Conservation (phyloP, 2,888 invertebrate species). For the Baronia brevicornis region DNA sequence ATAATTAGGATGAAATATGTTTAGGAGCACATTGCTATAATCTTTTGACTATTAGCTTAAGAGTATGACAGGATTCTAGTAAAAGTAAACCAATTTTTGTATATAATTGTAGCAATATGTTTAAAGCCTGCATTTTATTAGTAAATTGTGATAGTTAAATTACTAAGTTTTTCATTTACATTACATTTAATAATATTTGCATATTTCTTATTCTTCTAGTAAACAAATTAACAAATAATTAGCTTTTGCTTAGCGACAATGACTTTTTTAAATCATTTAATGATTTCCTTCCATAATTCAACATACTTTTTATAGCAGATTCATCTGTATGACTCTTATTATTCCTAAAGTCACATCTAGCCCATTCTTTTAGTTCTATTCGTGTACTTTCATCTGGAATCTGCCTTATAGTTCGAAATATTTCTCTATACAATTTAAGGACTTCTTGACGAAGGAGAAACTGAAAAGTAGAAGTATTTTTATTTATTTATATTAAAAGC, state of each 20-base stretch:
- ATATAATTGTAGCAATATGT: too few relatives aligned
- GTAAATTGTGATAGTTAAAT: too few relatives aligned
- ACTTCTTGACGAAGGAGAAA: constrained; percentile 88
- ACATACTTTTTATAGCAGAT: constrained; percentile 80
- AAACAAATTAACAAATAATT: constrained; percentile 3
- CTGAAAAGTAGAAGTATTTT: constrained; percentile 60
- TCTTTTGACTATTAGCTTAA: too few relatives aligned
- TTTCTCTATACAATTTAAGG: constrained; percentile 82
- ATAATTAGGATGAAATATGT: too few relatives aligned
- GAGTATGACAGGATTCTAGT: too few relatives aligned
- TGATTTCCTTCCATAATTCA: constrained; percentile 82
- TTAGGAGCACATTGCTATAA: too few relatives aligned
- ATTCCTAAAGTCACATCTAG: constrained; percentile 81
- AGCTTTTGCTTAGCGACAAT: constrained; percentile 73
- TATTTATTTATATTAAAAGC: background rate
- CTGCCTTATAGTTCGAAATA: constrained; percentile 79
- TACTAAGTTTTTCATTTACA: constrained; percentile 1
- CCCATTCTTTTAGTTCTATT: constrained; percentile 82
- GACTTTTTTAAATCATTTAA: constrained; percentile 80
- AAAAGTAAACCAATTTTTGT: too few relatives aligned
- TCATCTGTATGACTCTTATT: constrained; percentile 84
- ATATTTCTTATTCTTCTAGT: background rate
- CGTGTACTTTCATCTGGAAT: constrained; percentile 79
- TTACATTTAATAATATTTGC: background rate
- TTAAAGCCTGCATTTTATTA: too few relatives aligned